phyloP scores from a whole-genome alignment of 2,888 invertebrate species.

The Buathra laborator region DNA sequence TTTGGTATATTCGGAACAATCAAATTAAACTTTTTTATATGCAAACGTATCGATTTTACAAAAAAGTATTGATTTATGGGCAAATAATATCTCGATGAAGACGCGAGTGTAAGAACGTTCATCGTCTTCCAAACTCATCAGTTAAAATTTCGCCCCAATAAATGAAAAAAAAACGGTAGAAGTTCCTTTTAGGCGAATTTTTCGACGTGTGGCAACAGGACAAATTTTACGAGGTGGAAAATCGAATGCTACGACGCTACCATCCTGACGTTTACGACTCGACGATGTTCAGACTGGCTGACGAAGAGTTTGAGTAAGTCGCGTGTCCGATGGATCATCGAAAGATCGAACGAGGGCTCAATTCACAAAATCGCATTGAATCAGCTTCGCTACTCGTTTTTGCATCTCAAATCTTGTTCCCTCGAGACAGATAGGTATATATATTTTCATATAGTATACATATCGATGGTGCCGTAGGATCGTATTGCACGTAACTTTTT shows the following conservation, averaged over 20 bases:
- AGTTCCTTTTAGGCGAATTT: background rate
- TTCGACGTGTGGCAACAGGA: background rate
- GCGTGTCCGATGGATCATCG: conserved; percentile 29
- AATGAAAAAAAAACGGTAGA: background rate
- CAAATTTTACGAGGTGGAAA: conserved; percentile 28
- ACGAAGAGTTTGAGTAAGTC: background rate
- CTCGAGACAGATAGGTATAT: background rate
- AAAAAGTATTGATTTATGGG: background rate
- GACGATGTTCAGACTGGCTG: conserved; percentile 37
- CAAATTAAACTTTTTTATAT: background rate
- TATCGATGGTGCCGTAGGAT: conserved; percentile 50
- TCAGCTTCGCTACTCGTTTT: conserved; percentile 21
- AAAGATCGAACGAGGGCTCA: conserved; percentile 17
- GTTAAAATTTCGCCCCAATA: background rate
- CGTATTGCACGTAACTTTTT: conserved; percentile 72
- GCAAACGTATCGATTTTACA: background rate
- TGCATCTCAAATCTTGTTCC: background rate
- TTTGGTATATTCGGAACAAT: background rate
- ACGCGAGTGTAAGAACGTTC: background rate
- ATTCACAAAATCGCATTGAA: conserved; percentile 30
- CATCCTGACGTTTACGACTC: conserved; percentile 22
- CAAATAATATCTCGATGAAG: background rate
- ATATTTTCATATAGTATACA: background rate
- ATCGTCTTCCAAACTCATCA: background rate
- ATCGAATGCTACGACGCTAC: background rate